phyloP scores from a whole-genome alignment of 2,113 vertebrate genomes.

The Colaptes auratus region DNA sequence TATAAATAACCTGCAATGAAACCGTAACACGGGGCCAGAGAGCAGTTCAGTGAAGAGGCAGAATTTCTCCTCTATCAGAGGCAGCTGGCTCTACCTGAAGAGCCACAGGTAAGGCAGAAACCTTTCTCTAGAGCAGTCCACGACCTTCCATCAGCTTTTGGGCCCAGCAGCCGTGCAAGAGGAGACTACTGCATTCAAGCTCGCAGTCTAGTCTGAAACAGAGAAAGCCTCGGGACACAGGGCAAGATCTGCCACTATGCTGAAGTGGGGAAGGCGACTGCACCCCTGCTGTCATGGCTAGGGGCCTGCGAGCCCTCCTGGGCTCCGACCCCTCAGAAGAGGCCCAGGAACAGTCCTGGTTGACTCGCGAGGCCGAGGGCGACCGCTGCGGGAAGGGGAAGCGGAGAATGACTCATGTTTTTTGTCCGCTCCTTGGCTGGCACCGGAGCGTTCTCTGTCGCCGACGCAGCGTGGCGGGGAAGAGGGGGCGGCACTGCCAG shows the following conservation, averaged over 20 bases:
- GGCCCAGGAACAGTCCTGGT: too few species aligned
- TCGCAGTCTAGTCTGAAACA: background rate
- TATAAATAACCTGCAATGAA: background rate
- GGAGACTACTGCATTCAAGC: rapidly evolving
- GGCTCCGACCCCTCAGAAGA: background rate
- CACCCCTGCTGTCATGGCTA: background rate
- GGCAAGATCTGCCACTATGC: background rate
- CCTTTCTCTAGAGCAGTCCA: background rate
- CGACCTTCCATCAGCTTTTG: background rate
- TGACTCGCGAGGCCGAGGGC: background rate
- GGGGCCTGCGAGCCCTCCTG: too few species aligned
- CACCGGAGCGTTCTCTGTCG: background rate
- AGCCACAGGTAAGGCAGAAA: background rate
- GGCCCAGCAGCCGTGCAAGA: rapidly evolving
- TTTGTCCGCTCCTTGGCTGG: background rate
- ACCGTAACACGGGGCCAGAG: rapidly evolving
- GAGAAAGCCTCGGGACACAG: rapidly evolving
- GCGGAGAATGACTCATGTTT: background rate
- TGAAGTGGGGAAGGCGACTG: rapidly evolving
- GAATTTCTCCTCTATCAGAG: background rate
- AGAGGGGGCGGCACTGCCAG: too few species aligned
- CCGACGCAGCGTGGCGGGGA: background rate
- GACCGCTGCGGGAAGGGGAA: background rate
- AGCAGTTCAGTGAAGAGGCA: background rate
- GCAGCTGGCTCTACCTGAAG: background rate